Evolutionary conservation across 2,888 invertebrate species (phyloP), one percentile per base, ranked within the genome.

Genomic region (Drosophila limbata): DNA sequence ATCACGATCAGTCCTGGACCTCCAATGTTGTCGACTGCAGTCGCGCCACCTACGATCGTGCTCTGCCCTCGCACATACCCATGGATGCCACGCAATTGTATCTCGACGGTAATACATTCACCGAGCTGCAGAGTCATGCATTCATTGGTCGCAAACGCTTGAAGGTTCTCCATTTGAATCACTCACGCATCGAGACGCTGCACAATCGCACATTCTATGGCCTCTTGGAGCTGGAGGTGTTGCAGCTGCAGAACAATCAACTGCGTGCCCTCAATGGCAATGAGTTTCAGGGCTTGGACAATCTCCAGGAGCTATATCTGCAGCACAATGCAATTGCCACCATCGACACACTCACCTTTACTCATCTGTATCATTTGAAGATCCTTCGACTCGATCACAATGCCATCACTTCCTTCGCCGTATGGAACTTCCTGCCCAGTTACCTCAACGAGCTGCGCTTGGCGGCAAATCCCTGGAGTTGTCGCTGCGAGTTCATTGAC

Each of bases 21-120:
- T 96, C 97, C 35, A 98, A 98, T 92, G 96, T 98, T 79, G 98
- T 98, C 84, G 97, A 97, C 93, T 98, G 98, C 93, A 97, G 97
- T 56, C 95, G 94, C 77, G 95, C 96, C 63, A 95, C 95, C 79
- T 97, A 97, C 93, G 95, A 94, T 90, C 95, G 95, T 64, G 95
- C 95, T 90, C 95, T 98, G 93, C 98, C 98, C 39, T 95, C 95
- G 78, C 95, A 96, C 84, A 96, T 98, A 88, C 98, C 98, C 66
- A 98, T 98, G 97, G 98, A 98, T 93, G 97, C 98, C 80, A 98
- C 98, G 56, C 97, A 98, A 93, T 95, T 98, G 77, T 97, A 97
- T 93, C 94, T 98, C 90, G 98, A 98, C 91, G 98, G 98, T 70
- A 98, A 98, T 92, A 95, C 96, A 91, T 96, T 98, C 92, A 95